Evolutionary conservation across 2,797 vertebrate species (phyloP), one percentile per base, ranked within the genome.

Genomic region (Merluccius polli): DNA sequence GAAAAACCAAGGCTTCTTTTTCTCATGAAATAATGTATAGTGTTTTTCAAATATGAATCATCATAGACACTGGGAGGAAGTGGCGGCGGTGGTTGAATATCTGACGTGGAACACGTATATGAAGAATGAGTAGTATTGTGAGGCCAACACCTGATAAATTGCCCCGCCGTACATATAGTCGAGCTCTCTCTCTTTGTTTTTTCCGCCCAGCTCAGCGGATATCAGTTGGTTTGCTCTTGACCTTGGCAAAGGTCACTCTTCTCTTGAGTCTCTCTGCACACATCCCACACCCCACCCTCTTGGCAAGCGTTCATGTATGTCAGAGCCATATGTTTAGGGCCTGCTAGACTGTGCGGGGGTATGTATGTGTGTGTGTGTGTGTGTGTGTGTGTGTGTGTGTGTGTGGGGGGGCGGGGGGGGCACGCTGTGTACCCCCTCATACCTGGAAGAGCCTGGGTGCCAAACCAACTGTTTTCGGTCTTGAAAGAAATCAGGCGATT

Each of bases 271-370:
- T 71, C 78, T 77, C 80, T 87, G 83, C 35, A 59, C 86, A 88
- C 82, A 79, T 83, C 73, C 84, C 88, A 89, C 44, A 21, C 44
- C 44, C 18, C 86, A 88, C 80, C 79, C 78, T 70, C 69, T 76
- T 89, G 87, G 89, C 84, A 87, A 78, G 59, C 78, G 1, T 63
- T 87, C 89, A 85, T 87, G 88, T 86, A 90, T 90, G 85, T 86
- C 88, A 75, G 77, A 70, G 70, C 88, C 86, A 86, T 90, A 88
- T 90, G 90, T 68, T 83, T n/a, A 76, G 73, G 18, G 31, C 78
- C 74, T 73, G 73, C 81, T 1, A 38, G 36, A 38, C 41, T 44
- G 41, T 44, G 41, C 41, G 13, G 1, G 41, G 41, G 36, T 38
- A 12, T 11, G 10, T 16, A 13, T 44, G 18, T 7, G 18, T 52